Evolutionary conservation across 2,888 invertebrate genomes (phyloP).

Genomic region (Apodemia mormo): DNA sequence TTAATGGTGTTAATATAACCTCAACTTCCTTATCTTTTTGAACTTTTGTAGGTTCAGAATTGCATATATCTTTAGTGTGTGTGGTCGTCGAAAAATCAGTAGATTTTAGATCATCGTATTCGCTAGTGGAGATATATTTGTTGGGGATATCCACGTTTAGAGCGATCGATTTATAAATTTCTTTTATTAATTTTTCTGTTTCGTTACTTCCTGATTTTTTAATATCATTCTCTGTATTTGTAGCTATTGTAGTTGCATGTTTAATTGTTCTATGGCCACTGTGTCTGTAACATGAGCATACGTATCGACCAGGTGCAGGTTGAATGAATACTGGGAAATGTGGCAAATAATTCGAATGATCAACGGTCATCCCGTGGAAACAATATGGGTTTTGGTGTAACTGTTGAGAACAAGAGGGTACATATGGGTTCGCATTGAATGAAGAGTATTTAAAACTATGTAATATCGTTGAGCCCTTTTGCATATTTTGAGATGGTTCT

Average conservation of each 20-base stretch:
- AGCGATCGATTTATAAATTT: conserved; percentile 70
- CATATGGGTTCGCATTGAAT: conserved; percentile 49
- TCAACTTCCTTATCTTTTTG: conserved; percentile 33
- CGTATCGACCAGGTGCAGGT: conserved; percentile 45
- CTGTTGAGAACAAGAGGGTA: conserved; percentile 51
- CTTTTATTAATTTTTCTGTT: conserved; percentile 65
- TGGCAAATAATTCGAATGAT: conserved; percentile 50
- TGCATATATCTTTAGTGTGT: conserved; percentile 18
- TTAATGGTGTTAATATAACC: conserved; percentile 27
- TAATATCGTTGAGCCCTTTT: conserved; percentile 53
- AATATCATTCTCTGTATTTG: conserved; percentile 52
- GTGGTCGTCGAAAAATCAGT: conserved; percentile 26
- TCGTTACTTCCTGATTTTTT: conserved; percentile 48
- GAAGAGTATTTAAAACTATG: conserved; percentile 57
- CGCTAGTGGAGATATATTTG: conserved; percentile 50
- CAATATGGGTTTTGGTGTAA: conserved; percentile 44
- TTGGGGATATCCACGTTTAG: conserved; percentile 48
- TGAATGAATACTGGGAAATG: conserved; percentile 62
- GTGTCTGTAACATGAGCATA: conserved; percentile 52
- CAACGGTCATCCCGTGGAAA: conserved; percentile 42
- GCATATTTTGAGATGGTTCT: conserved; percentile 50
- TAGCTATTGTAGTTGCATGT: conserved; percentile 46
- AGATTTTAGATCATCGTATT: conserved; percentile 42
- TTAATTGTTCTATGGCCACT: conserved; percentile 35
- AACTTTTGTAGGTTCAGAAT: conserved; percentile 15